A percentile compares a stretch with the other conserved stretches of the same genome.
These are phyloP conservation scores for Calcarius lapponicus DNA, from an alignment of 2,797 vertebrate species.

Conservation along the genomic window DNA sequence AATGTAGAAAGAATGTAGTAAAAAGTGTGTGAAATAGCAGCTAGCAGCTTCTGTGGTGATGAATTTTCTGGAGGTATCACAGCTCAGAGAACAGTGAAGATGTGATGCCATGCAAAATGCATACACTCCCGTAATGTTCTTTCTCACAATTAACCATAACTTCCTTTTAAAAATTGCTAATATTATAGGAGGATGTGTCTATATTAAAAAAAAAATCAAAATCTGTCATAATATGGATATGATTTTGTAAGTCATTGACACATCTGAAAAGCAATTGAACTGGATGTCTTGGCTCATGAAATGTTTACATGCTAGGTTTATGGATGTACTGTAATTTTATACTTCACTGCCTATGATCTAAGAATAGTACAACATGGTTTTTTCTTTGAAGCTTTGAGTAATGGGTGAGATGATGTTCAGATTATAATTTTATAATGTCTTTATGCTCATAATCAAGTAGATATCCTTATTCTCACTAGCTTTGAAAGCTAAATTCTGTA, in stretches of 20 bases:
- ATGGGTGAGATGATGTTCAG: background rate
- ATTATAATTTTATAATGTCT: background rate
- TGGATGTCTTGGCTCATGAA: background rate
- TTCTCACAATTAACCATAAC: background rate
- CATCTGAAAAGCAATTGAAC: background rate
- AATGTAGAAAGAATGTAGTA: background rate
- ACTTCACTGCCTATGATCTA: background rate
- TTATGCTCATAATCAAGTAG: background rate
- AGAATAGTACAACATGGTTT: background rate
- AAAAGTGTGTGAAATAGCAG: slow-evolving; percentile 1
- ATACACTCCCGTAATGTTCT: background rate
- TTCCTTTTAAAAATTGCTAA: background rate
- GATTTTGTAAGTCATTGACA: background rate
- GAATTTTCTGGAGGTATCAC: background rate
- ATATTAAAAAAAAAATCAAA: background rate
- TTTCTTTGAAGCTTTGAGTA: background rate
- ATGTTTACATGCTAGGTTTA: background rate
- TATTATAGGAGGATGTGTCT: background rate
- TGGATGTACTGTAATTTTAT: background rate
- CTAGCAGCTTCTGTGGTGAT: background rate
- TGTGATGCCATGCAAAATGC: background rate
- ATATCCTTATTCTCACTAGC: background rate
- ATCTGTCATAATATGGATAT: background rate
- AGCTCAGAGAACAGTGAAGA: background rate
- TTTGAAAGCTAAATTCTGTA: background rate